These are phyloP conservation scores for Hippocampus guttulatus DNA, from an alignment of 2,113 vertebrate species.

Conservation along the genomic window DNA sequence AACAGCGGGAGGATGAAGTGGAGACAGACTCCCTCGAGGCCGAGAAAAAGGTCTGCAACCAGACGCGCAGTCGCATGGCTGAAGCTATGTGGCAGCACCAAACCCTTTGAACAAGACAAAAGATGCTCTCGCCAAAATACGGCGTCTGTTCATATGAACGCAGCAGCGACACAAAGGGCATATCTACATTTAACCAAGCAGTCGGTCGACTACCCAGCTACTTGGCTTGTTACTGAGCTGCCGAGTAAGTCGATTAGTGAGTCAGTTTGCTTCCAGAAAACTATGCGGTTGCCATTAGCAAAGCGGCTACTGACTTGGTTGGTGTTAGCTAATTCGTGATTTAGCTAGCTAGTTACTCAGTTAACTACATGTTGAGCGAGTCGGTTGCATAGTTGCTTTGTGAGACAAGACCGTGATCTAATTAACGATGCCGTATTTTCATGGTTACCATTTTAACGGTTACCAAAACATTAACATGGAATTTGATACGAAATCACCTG, in stretches of 20 bases:
- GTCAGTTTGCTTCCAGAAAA: too few species aligned
- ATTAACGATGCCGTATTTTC: too few species aligned
- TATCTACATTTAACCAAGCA: too few species aligned
- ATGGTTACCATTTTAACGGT: too few species aligned
- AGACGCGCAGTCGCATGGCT: slow-evolving; percentile 39
- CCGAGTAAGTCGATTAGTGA: too few species aligned
- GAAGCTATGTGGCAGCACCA: slow-evolving; percentile 31
- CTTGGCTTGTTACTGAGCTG: too few species aligned
- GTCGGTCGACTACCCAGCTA: too few species aligned
- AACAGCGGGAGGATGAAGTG: slow-evolving; percentile 64
- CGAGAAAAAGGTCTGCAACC: slow-evolving; percentile 33
- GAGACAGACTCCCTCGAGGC: slow-evolving; percentile 55
- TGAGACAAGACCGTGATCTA: too few species aligned
- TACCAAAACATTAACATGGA: not conserved
- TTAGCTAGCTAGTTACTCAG: not conserved
- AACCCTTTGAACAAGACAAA: slow-evolving; percentile 43
- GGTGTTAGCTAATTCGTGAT: not conserved
- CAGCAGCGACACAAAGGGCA: not conserved
- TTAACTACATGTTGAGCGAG: not conserved
- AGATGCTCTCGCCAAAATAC: slow-evolving; percentile 15
- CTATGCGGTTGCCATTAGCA: not conserved
- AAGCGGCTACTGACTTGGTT: not conserved
- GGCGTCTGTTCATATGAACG: slow-evolving; percentile 6
- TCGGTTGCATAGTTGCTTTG: not conserved
- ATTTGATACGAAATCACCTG: not conserved